Conservation (phyloP, 2,113 vertebrate genomes). For the Accipiter cooperii region DNA sequence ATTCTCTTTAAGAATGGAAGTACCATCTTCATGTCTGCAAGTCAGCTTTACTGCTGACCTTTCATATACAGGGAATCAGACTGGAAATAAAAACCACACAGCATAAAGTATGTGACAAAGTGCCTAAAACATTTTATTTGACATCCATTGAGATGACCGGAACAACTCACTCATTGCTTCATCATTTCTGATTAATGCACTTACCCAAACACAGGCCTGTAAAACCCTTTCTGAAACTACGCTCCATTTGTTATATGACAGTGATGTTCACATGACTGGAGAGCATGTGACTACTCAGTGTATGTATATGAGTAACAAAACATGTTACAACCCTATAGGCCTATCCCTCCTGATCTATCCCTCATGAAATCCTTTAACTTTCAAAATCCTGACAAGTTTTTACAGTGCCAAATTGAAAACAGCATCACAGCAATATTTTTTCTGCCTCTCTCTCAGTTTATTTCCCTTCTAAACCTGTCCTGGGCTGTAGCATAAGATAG, state of each 20-base stretch:
- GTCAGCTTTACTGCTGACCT: not conserved
- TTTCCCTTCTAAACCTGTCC: not conserved
- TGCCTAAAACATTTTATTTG: not conserved
- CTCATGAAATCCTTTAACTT: not conserved
- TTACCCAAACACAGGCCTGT: not conserved
- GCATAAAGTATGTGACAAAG: not conserved
- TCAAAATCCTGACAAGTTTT: not conserved
- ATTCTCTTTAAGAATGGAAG: not conserved
- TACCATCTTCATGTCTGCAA: not conserved
- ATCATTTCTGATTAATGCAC: slow-evolving; percentile 25
- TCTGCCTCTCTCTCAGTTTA: not conserved
- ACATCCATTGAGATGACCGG: not conserved
- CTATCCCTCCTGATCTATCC: not conserved
- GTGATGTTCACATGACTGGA: not conserved
- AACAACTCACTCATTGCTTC: slow-evolving; percentile 1
- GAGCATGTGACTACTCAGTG: not conserved
- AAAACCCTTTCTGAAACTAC: not conserved
- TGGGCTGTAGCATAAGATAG: not conserved
- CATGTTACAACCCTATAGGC: not conserved
- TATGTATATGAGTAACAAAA: not conserved
- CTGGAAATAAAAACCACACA: not conserved
- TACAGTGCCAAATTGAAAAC: not conserved
- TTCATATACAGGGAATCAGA: not conserved
- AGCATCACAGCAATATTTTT: not conserved
- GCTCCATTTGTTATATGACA: not conserved